Evolutionary conservation across 2,888 invertebrate genomes (phyloP).

Genomic region (Synergus itoensis): DNA sequence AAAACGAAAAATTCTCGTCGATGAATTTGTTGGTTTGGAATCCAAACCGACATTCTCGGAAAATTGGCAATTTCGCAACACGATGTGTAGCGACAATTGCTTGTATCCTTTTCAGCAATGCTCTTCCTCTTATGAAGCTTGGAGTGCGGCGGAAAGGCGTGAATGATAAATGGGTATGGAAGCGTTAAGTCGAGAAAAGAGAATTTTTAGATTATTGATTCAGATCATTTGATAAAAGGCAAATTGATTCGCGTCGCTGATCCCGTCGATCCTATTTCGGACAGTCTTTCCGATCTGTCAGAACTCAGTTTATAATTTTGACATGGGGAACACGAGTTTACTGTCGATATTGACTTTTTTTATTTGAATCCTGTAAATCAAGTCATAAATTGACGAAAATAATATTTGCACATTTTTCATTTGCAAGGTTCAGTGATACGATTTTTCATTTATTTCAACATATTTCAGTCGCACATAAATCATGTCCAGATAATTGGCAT

Average conservation of each 20-base stretch:
- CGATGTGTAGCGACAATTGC: constrained; percentile 18
- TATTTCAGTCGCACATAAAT: neutral
- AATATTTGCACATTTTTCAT: neutral
- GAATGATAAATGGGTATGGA: constrained; percentile 14
- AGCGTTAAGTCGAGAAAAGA: constrained; percentile 17
- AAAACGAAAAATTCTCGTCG: neutral
- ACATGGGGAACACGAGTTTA: neutral
- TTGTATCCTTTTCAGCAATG: constrained; percentile 36
- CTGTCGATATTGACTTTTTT: neutral
- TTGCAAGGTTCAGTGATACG: no score
- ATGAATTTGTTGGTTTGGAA: constrained; percentile 12
- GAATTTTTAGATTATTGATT: constrained; percentile 26
- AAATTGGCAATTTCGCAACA: constrained; percentile 26
- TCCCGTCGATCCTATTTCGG: neutral
- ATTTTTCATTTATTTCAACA: neutral
- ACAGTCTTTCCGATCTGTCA: neutral
- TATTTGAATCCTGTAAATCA: neutral
- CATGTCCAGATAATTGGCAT: neutral
- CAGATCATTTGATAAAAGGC: neutral
- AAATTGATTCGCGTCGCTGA: neutral
- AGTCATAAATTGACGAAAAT: neutral
- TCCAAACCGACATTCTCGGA: neutral
- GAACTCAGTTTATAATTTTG: constrained; percentile 3
- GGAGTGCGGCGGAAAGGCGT: constrained; percentile 7
- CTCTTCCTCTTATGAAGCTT: constrained; percentile 27